A percentile compares a stretch with the other conserved stretches of the same genome.
phyloP scores from a whole-genome alignment of 2,888 invertebrate genomes.

The Lydus trimaculatus region DNA sequence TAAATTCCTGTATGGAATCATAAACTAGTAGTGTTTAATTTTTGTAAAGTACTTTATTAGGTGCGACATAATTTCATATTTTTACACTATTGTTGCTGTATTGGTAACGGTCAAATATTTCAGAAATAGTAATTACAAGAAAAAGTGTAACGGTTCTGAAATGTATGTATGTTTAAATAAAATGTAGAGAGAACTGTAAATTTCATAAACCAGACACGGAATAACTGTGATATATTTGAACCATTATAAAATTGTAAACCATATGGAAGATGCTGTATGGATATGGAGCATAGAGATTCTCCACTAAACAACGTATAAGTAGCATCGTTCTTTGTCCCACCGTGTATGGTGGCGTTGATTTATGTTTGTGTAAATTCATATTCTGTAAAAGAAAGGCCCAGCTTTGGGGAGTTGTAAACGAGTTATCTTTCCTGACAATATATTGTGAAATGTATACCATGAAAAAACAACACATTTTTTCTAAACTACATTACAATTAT shows the following conservation, averaged over 20 bases:
- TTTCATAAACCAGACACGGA: constrained; percentile 25
- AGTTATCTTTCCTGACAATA: constrained; percentile 34
- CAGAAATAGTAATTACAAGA: background rate
- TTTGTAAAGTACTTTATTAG: background rate
- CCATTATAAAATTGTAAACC: constrained; percentile 26
- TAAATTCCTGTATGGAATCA: background rate
- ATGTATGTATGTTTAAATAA: constrained; percentile 19
- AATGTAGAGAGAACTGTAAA: constrained; percentile 21
- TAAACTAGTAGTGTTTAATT: background rate
- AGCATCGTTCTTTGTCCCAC: constrained; percentile 19
- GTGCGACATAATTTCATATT: background rate
- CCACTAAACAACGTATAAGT: constrained; percentile 16
- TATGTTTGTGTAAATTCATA: constrained; percentile 34
- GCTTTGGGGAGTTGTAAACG: constrained; percentile 26
- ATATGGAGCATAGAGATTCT: constrained; percentile 21
- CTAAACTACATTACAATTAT: constrained; percentile 6
- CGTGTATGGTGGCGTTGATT: constrained; percentile 24
- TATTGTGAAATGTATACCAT: constrained; percentile 20
- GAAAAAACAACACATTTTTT: constrained; percentile 14
- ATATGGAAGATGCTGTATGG: constrained; percentile 15
- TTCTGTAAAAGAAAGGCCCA: constrained; percentile 18
- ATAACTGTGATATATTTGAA: constrained; percentile 30
- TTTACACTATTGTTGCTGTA: background rate
- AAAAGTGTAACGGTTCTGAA: constrained; percentile 12
- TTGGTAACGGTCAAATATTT: background rate